Base-by-base conservation (phyloP, 1,140 invertebrate species). In the Mylabris phalerata region DNA sequence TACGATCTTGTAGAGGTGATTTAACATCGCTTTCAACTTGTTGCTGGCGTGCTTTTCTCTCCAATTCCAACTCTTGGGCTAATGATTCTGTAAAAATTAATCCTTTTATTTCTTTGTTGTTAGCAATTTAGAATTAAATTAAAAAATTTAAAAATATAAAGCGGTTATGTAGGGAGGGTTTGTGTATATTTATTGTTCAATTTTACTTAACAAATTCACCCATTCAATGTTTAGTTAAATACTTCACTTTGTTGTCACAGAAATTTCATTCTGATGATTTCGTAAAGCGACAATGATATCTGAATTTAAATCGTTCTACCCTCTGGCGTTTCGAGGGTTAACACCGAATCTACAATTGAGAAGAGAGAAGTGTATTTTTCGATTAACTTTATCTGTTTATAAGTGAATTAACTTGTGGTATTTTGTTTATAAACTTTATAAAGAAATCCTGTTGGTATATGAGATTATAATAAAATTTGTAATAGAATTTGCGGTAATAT, bases 21-120 rank as follows among this genome's bases (percentile, higher is more conserved):
- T 92, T 92, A 40, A 90, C 87, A 70, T 92, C 89, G 62, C 87
- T 81, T 70, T 91, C 89, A 66, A 84, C 78, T 43, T 84, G 82
- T 61, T 89, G 87, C 68, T 89, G 88, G 56, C 88, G 82, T 40
- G 84, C 82, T 75, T 92, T 91, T 75, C 89, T 82, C 71, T 92
- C 89, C 80, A 90, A 81, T 75, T 91, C 88, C 64, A 91, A 80
- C 74, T 92, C 89, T 73, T 91, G 88, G 47, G 87, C 88, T 67
- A 92, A 77, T 44, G 88, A 87, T 79, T 92, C 89, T 91, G 79
- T 63, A 79, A 80, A 69, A 7, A 32, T 32, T 32, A 32, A 32
- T 32, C 7, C 32, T 4, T 32, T 32, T 32, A 32, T 32, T 32
- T 3, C 32, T 19, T 19, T 19, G 19, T 19, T 19, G 19, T 19